A percentile compares a stretch with the other conserved stretches of the same genome.
Evolutionary conservation across 2,888 invertebrate species (phyloP).

Genomic region (Drosophila suboccidentalis): DNA sequence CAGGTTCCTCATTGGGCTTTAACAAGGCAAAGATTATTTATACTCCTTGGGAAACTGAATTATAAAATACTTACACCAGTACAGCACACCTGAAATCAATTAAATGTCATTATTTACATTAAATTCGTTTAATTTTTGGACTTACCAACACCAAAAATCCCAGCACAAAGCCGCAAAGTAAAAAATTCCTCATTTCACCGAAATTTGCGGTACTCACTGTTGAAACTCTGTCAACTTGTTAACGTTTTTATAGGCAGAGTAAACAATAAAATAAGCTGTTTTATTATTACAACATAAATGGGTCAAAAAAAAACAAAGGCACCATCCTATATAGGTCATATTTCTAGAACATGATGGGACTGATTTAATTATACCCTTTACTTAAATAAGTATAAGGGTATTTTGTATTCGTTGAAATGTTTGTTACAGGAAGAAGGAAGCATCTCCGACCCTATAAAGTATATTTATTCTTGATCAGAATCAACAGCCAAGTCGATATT

Average conservation of each 20-base stretch:
- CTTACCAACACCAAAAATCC: constrained; percentile 45
- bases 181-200: constrained; percentile 38
- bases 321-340: neutral
- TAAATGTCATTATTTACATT: neutral
- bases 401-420: no score
- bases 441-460: no score
- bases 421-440: no score
- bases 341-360: neutral
- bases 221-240: neutral
- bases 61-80: constrained; percentile 32
- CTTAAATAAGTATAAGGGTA: no score
- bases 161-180: constrained; percentile 31
- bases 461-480: no score
- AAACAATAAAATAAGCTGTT: constrained; percentile 48
- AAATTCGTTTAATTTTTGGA: no score
- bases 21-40: neutral
- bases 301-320: constrained; percentile 34
- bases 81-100: constrained; percentile 19
- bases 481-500: no score
- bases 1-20: constrained; percentile 5
- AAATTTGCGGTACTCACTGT: constrained; percentile 1
- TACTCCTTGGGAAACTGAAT: neutral
- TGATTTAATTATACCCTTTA: no score
- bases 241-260: constrained; percentile 41
- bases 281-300: constrained; percentile 22